phyloP scores from a whole-genome alignment of 2,113 vertebrate genomes.

The Takifugu bimaculatus region DNA sequence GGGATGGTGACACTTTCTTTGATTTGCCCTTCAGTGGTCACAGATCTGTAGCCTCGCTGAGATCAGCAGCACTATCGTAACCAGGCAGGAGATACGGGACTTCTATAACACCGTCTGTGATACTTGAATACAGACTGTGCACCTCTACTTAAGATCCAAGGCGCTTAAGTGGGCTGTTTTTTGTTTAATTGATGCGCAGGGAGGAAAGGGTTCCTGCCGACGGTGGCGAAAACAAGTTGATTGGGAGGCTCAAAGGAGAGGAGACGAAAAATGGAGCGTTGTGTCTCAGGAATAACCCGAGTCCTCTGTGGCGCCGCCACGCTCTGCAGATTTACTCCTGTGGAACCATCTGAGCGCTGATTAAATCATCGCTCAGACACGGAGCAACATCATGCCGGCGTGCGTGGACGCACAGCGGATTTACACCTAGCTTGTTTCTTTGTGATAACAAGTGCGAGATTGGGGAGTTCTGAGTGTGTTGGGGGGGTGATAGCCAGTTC shows the following conservation, averaged over 20 bases:
- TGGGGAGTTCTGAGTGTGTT: slow-evolving; percentile 7
- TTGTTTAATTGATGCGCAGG: slow-evolving; percentile 55
- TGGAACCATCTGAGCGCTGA: slow-evolving; percentile 43
- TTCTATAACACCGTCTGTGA: too few relatives aligned
- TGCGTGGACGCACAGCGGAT: slow-evolving; percentile 1
- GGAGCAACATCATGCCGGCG: slow-evolving; percentile 9
- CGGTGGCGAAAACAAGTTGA: slow-evolving; percentile 50
- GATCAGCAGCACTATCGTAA: too few relatives aligned
- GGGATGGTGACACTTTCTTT: too few relatives aligned
- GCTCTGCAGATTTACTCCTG: slow-evolving; percentile 33
- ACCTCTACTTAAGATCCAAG: slow-evolving; percentile 42
- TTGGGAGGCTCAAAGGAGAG: slow-evolving; percentile 48
- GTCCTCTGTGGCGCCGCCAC: slow-evolving; percentile 31
- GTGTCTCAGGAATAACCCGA: slow-evolving; percentile 39
- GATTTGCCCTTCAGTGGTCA: too few relatives aligned
- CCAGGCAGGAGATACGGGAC: too few relatives aligned
- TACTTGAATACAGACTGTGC: too few relatives aligned
- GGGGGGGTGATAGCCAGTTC: slow-evolving; percentile 18
- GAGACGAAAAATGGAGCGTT: slow-evolving; percentile 44
- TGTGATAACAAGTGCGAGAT: slow-evolving; percentile 23
- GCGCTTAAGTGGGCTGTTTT: slow-evolving; percentile 26
- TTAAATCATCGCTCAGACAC: slow-evolving; percentile 49
- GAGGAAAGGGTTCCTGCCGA: slow-evolving; percentile 36
- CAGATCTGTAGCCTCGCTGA: too few relatives aligned
- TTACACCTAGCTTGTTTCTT: slow-evolving; percentile 12